These are phyloP conservation scores for Arvicanthis niloticus DNA, from an alignment of 2,113 vertebrate species.

Conservation along the genomic window DNA sequence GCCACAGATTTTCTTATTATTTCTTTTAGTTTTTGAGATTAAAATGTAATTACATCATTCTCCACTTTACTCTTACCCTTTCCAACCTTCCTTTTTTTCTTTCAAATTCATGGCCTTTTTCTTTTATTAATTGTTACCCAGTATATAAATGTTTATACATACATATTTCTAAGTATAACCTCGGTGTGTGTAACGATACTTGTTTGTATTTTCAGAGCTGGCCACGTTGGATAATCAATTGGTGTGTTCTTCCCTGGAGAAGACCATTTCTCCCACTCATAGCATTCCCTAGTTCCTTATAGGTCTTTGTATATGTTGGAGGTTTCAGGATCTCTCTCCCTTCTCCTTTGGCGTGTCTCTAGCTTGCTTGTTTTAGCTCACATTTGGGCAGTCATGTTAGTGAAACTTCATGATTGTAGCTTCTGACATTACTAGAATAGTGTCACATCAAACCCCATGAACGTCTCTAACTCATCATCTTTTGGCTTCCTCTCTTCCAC, in stretches of 20 bases:
- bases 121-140: neutral
- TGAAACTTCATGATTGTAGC: neutral
- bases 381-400: neutral
- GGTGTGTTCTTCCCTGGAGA: neutral
- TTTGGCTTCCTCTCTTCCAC: too few species aligned
- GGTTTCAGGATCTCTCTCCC: neutral
- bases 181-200: neutral
- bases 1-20: neutral
- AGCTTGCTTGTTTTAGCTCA: neutral
- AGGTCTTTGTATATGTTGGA: neutral
- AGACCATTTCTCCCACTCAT: neutral
- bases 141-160: neutral
- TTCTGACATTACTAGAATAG: neutral
- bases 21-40: neutral
- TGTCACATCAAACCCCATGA: neutral
- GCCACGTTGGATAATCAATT: neutral
- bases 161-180: neutral
- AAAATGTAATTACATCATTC: neutral
- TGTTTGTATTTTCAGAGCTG: neutral
- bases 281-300: neutral
- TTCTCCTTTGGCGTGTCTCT: neutral
- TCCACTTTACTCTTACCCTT: neutral
- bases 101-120: neutral
- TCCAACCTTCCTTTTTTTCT: neutral
- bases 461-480: neutral